Conservation (phyloP, 2,797 vertebrate species). For the Anguilla anguilla region DNA sequence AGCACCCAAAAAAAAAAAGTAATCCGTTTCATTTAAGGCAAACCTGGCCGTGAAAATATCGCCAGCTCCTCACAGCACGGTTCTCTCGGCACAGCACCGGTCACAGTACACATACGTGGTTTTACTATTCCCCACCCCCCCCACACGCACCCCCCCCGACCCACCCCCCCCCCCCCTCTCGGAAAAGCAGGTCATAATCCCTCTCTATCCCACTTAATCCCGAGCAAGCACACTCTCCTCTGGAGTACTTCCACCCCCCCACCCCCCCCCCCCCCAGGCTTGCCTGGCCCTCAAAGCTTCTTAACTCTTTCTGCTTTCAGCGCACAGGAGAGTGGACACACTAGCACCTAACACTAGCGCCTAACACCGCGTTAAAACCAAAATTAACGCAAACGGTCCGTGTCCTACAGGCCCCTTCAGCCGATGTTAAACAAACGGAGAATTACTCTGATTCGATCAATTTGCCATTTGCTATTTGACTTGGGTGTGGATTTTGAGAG, state of each 20-base stretch:
- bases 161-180: not conserved
- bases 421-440: no score
- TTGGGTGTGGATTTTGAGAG: no score
- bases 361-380: not conserved
- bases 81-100: not conserved
- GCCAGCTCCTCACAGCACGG: not conserved
- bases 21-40: not conserved
- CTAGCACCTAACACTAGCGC: no score
- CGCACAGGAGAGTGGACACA: slow-evolving; percentile 12
- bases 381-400: not conserved
- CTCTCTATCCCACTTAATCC: slow-evolving; percentile 77
- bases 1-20: no score
- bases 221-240: slow-evolving; percentile 50
- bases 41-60: no score
- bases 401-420: not conserved
- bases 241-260: slow-evolving; percentile 54
- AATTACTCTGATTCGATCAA: not conserved
- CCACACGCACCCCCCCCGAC: not conserved
- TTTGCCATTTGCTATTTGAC: not conserved
- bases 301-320: slow-evolving; percentile 67
- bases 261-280: slow-evolving; percentile 23
- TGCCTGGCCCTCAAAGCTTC: slow-evolving; percentile 65
- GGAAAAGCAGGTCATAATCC: slow-evolving; percentile 70
- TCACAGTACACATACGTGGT: not conserved
- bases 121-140: slow-evolving; percentile 23